A percentile compares a stretch with the other conserved stretches of the same genome.
phyloP scores from a whole-genome alignment of 2,888 invertebrate species.

The Morpho helenor region DNA sequence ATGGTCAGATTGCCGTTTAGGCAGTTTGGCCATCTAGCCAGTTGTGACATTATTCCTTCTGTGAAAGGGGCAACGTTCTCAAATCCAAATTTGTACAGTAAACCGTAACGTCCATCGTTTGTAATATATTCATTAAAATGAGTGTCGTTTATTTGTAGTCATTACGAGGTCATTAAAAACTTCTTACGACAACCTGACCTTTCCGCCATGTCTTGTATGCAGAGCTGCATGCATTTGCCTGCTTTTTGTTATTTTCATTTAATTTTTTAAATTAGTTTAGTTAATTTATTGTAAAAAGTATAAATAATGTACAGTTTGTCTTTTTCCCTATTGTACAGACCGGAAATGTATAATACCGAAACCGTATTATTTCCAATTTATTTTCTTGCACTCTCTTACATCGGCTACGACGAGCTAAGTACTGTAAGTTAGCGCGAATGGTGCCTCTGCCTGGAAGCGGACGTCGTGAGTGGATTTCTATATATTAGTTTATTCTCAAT shows the following conservation, averaged over 20 bases:
- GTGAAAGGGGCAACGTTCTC: conserved; percentile 92
- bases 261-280: conserved; percentile 79
- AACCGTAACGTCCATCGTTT: conserved; percentile 78
- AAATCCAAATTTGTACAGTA: conserved; percentile 72
- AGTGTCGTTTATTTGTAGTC: conserved; percentile 85
- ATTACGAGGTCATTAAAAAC: conserved; percentile 76
- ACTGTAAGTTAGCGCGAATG: conserved; percentile 70
- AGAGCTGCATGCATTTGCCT: conserved; percentile 85
- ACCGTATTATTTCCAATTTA: conserved; percentile 83
- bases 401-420: conserved; percentile 85
- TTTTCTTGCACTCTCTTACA: conserved; percentile 84
- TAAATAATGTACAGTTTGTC: conserved; percentile 75
- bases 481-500: conserved; percentile 47
- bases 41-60: conserved; percentile 92
- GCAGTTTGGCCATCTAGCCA: conserved; percentile 78
- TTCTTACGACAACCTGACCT: conserved; percentile 84
- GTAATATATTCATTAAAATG: conserved; percentile 80
- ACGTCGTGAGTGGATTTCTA: conserved; percentile 55
- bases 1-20: conserved; percentile 65
- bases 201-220: conserved; percentile 82
- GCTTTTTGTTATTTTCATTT: conserved; percentile 82
- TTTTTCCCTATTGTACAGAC: conserved; percentile 74
- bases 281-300: conserved; percentile 75
- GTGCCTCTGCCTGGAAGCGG: conserved; percentile 51
- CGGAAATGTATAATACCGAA: conserved; percentile 73